These are phyloP conservation scores for Pomacea maculata DNA, from an alignment of 1,140 invertebrate genomes.

Conservation along the genomic window DNA sequence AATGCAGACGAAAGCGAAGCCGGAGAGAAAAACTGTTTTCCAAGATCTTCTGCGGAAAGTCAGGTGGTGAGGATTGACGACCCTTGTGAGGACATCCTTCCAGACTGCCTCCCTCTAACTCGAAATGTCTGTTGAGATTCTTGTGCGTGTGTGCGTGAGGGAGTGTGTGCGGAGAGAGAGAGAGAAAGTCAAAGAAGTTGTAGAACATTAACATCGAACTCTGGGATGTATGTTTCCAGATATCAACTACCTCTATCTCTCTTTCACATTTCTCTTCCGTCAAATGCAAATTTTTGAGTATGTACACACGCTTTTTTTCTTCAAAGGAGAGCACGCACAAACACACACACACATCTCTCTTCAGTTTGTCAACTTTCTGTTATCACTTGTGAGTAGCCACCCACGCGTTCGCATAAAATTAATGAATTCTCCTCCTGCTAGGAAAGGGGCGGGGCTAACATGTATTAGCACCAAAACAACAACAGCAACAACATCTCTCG, in stretches of 20 bases:
- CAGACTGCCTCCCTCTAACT: neutral
- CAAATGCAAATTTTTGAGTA: no score
- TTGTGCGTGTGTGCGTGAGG: neutral
- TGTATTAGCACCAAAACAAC: no score
- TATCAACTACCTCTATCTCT: conserved; percentile 3
- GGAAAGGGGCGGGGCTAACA: no score
- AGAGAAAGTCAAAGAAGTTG: neutral
- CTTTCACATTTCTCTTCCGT: neutral
- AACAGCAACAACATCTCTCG: no score
- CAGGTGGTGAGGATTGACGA: neutral
- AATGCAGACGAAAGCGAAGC: neutral
- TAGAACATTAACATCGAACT: neutral
- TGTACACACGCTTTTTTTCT: no score
- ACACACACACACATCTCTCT: no score
- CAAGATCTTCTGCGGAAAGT: neutral
- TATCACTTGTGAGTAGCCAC: no score
- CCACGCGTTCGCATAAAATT: no score
- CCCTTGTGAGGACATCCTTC: no score
- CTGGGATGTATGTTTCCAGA: neutral
- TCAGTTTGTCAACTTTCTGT: no score
- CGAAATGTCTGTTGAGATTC: neutral
- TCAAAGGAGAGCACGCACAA: no score
- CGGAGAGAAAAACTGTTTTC: neutral
- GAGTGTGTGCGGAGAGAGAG: neutral
- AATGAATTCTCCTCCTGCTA: no score